Evolutionary conservation across 2,113 vertebrate genomes (phyloP).

Genomic region (Peromyscus californicus): DNA sequence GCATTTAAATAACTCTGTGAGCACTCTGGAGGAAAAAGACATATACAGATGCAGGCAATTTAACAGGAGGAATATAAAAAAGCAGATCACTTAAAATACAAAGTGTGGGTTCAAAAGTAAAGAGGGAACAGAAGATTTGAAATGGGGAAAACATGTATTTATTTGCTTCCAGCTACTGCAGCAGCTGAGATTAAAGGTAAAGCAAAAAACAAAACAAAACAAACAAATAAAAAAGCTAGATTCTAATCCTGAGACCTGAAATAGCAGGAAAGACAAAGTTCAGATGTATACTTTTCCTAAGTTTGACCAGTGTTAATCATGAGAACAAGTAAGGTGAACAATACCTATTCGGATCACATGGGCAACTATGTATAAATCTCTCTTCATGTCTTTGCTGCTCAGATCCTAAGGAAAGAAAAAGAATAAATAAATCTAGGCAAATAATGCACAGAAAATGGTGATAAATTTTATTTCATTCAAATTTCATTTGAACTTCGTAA

Average conservation of each 20-base stretch:
- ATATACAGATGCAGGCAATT: neutral
- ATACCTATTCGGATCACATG: slow-evolving; percentile 97
- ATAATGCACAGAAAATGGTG: slow-evolving; percentile 41
- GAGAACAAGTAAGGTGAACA: slow-evolving; percentile 71
- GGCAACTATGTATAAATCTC: slow-evolving; percentile 96
- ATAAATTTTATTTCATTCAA: slow-evolving; percentile 21
- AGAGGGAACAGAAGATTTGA: slow-evolving; percentile 27
- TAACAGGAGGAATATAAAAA: neutral
- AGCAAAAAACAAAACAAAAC: neutral
- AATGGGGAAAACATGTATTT: neutral
- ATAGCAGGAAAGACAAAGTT: slow-evolving; percentile 2
- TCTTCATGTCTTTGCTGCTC: slow-evolving; percentile 98
- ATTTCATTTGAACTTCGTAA: slow-evolving; percentile 25
- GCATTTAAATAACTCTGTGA: neutral
- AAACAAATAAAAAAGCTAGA: neutral
- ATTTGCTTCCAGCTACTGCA: neutral
- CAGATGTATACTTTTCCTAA: neutral
- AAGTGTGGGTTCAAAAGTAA: slow-evolving; percentile 10
- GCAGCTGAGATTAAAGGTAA: neutral
- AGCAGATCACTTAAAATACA: slow-evolving; percentile 19
- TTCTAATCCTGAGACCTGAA: neutral
- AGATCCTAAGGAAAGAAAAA: slow-evolving; percentile 91
- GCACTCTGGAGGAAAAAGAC: neutral
- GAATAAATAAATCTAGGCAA: slow-evolving; percentile 60
- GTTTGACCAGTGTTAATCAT: neutral